phyloP scores from a whole-genome alignment of 2,113 vertebrate genomes.

The Etia nguti region DNA sequence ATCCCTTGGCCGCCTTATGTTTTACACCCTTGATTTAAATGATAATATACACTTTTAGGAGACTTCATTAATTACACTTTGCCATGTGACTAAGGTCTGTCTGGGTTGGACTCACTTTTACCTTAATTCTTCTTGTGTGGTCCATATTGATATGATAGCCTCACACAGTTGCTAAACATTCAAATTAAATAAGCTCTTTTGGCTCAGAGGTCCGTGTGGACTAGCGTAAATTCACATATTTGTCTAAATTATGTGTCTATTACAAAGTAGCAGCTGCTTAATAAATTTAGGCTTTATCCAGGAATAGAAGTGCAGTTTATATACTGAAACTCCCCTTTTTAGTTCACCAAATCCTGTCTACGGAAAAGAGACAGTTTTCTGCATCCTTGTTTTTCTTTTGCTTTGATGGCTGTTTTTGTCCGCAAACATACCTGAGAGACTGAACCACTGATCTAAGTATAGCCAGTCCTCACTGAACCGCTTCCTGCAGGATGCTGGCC shows the following conservation, averaged over 20 bases:
- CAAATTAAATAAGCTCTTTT: not conserved
- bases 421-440: conserved; percentile 6
- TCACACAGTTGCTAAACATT: not conserved
- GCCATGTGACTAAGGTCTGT: not conserved
- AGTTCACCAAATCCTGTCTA: not conserved
- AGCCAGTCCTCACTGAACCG: conserved; percentile 29
- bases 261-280: not conserved
- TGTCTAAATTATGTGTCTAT: not conserved
- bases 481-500: conserved; percentile 41
- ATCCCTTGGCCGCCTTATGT: not conserved
- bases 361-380: not conserved
- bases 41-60: not conserved
- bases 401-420: not conserved
- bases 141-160: not conserved
- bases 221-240: not conserved
- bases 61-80: not conserved
- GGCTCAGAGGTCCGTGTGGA: not conserved
- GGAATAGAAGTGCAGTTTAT: not conserved
- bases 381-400: not conserved
- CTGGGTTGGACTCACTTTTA: not conserved
- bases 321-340: not conserved
- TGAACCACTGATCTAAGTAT: conserved; percentile 10
- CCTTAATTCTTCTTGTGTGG: not conserved
- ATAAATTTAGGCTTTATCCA: not conserved
- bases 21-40: not conserved